Evolutionary conservation across 2,797 vertebrate species (phyloP).

Genomic region (Mus spretus): DNA sequence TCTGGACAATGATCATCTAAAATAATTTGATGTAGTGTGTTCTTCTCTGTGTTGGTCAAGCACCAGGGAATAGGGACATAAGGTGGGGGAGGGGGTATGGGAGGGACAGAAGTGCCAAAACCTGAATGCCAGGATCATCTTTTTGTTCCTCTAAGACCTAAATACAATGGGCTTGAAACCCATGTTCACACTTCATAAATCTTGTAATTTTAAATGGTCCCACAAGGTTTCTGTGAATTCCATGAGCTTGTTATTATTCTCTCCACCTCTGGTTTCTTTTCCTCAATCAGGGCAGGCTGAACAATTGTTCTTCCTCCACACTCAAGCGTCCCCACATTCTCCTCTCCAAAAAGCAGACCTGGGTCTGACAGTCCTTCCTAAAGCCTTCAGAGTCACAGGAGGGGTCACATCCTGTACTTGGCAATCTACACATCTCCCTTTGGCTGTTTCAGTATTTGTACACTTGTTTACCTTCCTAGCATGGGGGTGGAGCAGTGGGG

Average conservation of each 20-base stretch:
- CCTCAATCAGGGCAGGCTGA: slow-evolving; percentile 3
- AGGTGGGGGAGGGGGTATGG: too few species aligned
- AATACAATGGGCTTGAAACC: background rate
- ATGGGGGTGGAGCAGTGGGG: background rate
- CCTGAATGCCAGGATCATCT: background rate
- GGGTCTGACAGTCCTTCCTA: background rate
- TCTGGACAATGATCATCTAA: slow-evolving; percentile 11
- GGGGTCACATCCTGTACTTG: background rate
- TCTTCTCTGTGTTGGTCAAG: background rate
- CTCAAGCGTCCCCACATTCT: background rate
- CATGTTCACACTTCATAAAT: slow-evolving; percentile 23
- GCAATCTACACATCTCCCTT: background rate
- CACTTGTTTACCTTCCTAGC: background rate
- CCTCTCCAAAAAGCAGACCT: slow-evolving; percentile 32
- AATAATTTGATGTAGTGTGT: slow-evolving; percentile 33
- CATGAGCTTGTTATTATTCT: background rate
- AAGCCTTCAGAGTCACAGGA: slow-evolving; percentile 9
- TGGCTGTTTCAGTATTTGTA: background rate
- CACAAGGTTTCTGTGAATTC: slow-evolving; percentile 11
- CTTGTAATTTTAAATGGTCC: background rate
- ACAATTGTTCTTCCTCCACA: background rate
- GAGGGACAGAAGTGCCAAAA: background rate
- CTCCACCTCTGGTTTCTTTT: background rate
- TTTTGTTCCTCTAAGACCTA: slow-evolving; percentile 19
- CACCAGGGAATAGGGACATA: background rate